Conservation (phyloP, 53 echinoderm and acorn worm genomes). For the Patiria pectinifera region DNA sequence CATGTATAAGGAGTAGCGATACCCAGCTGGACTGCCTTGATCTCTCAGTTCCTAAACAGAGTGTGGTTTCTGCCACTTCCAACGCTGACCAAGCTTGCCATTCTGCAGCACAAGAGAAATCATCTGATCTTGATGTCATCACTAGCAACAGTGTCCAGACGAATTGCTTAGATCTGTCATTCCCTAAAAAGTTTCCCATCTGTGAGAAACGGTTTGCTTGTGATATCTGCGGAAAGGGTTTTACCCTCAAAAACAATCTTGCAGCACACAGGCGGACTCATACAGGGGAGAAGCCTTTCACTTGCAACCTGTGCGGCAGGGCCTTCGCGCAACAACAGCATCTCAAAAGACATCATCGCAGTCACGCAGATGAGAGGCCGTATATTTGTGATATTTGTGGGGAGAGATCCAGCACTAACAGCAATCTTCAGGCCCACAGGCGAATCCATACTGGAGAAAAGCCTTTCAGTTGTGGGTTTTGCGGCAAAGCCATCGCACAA, state of each 20-base stretch:
- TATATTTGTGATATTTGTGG: conserved; percentile 27
- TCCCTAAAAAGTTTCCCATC: not conserved
- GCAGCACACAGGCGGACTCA: conserved; percentile 17
- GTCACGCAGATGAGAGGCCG: conserved; percentile 31
- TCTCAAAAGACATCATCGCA: conserved; percentile 11
- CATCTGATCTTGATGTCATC: not conserved
- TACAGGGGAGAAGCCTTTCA: conserved; percentile 20
- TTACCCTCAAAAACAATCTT: conserved; percentile 28
- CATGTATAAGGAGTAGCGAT: not conserved
- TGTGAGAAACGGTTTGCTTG: not conserved
- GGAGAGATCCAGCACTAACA: not conserved
- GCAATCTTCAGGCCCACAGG: conserved; percentile 30
- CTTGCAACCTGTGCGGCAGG: conserved; percentile 38
- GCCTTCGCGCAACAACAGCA: conserved; percentile 23
- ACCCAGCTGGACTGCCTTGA: not conserved
- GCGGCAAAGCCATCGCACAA: conserved; percentile 19
- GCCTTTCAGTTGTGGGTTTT: conserved; percentile 29
- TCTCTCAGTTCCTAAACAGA: not conserved
- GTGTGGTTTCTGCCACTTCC: not conserved
- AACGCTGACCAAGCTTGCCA: not conserved
- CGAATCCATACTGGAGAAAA: conserved; percentile 38
- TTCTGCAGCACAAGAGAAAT: not conserved
- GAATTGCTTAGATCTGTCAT: not conserved
- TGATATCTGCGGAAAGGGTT: conserved; percentile 28
- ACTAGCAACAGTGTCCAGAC: not conserved